Base-by-base conservation (phyloP, 2,888 invertebrate species). In the Andricus quercusramuli region DNA sequence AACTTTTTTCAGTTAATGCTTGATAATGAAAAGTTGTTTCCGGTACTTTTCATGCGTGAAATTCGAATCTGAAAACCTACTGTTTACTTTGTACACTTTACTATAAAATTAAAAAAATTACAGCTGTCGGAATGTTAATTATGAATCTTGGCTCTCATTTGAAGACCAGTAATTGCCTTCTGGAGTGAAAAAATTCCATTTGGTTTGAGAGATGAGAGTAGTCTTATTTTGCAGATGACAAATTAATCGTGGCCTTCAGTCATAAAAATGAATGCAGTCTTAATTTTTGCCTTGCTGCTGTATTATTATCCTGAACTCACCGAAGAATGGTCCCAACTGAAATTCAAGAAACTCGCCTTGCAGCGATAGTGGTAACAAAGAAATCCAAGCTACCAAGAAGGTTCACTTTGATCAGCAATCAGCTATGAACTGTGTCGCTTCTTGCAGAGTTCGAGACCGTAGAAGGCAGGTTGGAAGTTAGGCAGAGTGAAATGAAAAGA, bases 401-500 rank as follows among this genome's bases (percentile, higher is more conserved):
- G 74, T 37, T 56, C 13, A 29, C 51, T 74, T 74, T 56, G 74
- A 74, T 74, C 74, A 74, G 74, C 74, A 74, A 74, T 74, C 56
- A 56, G 56, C 51, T 74, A 32, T 32, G 32, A 32, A 32, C 74
- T 74, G 74, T 74, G 56, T 74, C 56, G 74, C 20, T 32, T n/a
- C 56, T 56, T n/a, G 56, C 17, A n/a, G 51, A 74, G 32, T 74
- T 74, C 51, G 29, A 56, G 29, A 51, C 29, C 20, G n/a, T 20
- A 70, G n/a, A 70, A n/a, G 70, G 8, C 51, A 70, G 51, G 29
- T 8, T 47, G 70, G 29, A 70, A 70, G 70, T 70, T 70, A 68
- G 47, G 25, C 47, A 20, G 20, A 56, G 56, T 41, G 15, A 74
- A 56, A 51, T 70, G 51, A 56, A 56, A 74, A 56, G 29, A 70